These are phyloP conservation scores for Temnothorax nylanderi DNA, from an alignment of 1,140 invertebrate genomes.

Conservation along the genomic window DNA sequence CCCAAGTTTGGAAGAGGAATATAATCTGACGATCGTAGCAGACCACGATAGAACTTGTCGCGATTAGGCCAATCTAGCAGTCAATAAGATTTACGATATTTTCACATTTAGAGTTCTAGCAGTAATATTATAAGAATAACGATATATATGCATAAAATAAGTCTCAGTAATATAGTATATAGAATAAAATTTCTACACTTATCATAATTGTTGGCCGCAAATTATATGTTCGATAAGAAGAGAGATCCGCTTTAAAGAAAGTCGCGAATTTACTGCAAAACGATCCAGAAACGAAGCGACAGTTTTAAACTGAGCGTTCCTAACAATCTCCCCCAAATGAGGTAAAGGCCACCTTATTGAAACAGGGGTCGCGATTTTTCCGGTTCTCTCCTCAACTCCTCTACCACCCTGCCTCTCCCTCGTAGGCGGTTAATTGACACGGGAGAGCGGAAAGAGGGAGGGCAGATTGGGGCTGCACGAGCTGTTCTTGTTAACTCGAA, in stretches of 20 bases:
- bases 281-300: slow-evolving; percentile 80
- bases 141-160: not conserved
- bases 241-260: slow-evolving; percentile 66
- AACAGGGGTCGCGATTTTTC: slow-evolving; percentile 86
- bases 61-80: slow-evolving; percentile 11
- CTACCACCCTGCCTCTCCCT: slow-evolving; percentile 58
- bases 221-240: slow-evolving; percentile 9
- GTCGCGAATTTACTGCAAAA: slow-evolving; percentile 82
- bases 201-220: not conserved
- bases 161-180: not conserved
- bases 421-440: slow-evolving; percentile 85
- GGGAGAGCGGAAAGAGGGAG: slow-evolving; percentile 78
- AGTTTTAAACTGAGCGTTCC: slow-evolving; percentile 84
- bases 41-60: slow-evolving; percentile 1
- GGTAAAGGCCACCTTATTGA: slow-evolving; percentile 86
- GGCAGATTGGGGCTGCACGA: slow-evolving; percentile 74
- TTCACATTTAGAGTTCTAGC: not conserved
- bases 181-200: not conserved
- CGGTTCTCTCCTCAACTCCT: slow-evolving; percentile 68
- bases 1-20: slow-evolving; percentile 1
- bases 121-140: not conserved
- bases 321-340: slow-evolving; percentile 85
- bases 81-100: slow-evolving; percentile 1
- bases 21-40: slow-evolving; percentile 35
- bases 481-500: slow-evolving; percentile 85